Evolutionary conservation across 2,797 vertebrate species (phyloP), one percentile per base, ranked within the genome.

Genomic region (Hippocampus kuda): DNA sequence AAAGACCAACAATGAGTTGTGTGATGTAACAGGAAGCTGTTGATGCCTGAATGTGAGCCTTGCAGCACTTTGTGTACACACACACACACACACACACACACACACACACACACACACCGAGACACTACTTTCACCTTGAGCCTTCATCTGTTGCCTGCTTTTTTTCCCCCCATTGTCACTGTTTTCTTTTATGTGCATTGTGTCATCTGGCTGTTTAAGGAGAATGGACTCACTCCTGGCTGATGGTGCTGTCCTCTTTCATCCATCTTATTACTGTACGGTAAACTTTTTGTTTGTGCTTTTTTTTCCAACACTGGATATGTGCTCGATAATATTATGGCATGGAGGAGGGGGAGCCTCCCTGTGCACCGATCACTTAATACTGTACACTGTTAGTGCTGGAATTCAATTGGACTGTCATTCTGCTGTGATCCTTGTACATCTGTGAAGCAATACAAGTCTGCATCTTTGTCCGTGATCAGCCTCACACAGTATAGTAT

Each of bases 71-170:
- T 68, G 67, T 73, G 74, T 46, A 61, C 67, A 49, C 65, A 72
- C 69, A 65, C 68, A 51, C 59, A 68, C 70, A 70, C 75, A 34
- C 34, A 6, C 34, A 6, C 34, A 6, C 34, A 34, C 27, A 51
- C 56, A 68, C 65, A 72, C 70, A 71, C 75, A 34, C 34, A 34
- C 34, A 34, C 34, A 6, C 34, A 6, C 75, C 68, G 69, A 82
- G 81, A 86, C 85, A 85, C 84, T 86, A 83, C 86, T 87, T 85
- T 78, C 70, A 66, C 75, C 71, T 68, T 68, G 74, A 75, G 82
- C 81, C 69, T 49, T 73, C 70, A 60, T 83, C 54, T 72, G 66
- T 75, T 51, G 46, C 75, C 71, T 70, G 70, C 75, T 72, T 69
- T 71, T 30, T 38, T 38, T 6, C 34, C 69, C 69, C 34, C 69